Conservation (phyloP, 2,113 vertebrate genomes). For the Genyomyrus donnyi region DNA sequence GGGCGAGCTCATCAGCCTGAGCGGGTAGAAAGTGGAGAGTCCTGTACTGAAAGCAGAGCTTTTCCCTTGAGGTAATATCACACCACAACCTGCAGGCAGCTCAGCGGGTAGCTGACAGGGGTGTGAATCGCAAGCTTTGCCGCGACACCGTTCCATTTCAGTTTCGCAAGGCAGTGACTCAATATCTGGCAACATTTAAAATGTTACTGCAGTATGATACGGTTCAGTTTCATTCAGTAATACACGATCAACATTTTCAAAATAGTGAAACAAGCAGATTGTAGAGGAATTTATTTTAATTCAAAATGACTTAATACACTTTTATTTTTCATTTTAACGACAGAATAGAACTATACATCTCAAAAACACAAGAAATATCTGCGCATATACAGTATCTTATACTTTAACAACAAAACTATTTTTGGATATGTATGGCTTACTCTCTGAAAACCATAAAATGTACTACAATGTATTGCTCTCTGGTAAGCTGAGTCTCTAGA, state of each 20-base stretch:
- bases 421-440: neutral
- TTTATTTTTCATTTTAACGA: neutral
- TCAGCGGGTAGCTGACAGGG: neutral
- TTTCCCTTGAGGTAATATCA: conserved; percentile 78
- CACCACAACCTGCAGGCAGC: neutral
- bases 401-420: neutral
- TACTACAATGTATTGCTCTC: neutral
- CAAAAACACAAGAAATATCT: neutral
- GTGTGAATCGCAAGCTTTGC: neutral
- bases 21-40: conserved; percentile 88
- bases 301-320: neutral
- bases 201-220: neutral
- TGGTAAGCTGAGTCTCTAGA: neutral
- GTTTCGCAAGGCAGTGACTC: neutral
- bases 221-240: neutral
- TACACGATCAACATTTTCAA: neutral
- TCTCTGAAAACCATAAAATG: neutral
- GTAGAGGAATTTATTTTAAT: neutral
- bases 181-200: neutral
- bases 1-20: conserved; percentile 88
- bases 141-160: neutral
- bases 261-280: neutral
- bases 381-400: neutral
- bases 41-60: conserved; percentile 77
- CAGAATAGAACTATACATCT: neutral